Evolutionary conservation across 2,797 vertebrate species (phyloP), one percentile per base, ranked within the genome.

Genomic region (Alfaro cultratus): DNA sequence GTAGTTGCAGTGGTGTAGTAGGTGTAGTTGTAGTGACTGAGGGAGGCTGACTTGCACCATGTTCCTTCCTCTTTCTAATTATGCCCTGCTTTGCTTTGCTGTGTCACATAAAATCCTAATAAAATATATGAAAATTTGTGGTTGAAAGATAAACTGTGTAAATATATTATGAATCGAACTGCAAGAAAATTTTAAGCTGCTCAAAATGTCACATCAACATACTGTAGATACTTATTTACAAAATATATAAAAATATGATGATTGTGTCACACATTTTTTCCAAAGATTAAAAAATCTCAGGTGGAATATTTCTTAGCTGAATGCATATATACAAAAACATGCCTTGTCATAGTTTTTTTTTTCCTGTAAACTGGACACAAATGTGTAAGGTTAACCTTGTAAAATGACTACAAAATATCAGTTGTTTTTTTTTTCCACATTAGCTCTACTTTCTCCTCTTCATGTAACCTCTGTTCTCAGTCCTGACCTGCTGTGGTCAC

Each of bases 201-300:
- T 57, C 18, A 57, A 31, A 83, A 67, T 49, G 60, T 86, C 80
- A 62, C 80, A 86, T 60, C 73, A 75, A 76, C 67, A 80, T 51
- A 72, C 23, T 87, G 84, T 83, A 79, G 76, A 87, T 85, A 82
- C 80, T 79, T 71, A 88, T 93, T 89, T 92, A 79, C 86, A 57
- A 57, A 87, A 88, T 93, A 92, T 88, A 92, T n/a, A 36, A 34
- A 31, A 53, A 3, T 53, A 53, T 26, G n/a, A 82, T 77, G 53
- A 76, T 29, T 73, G 43, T 55, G 36, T 75, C 68, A 67, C 49
- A 77, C 71, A 68, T 47, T 39, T 79, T 71, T 2, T 73, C n/a
- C 47, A 64, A 18, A 36, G 11, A 87, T 90, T 78, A 29, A 89
- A 92, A 88, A 73, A 64, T 43, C 11, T 70, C 45, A 1, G 78